These are phyloP conservation scores for chimpanzee (Pan troglodytes) DNA, from an alignment of 2,113 vertebrate genomes.

Conservation along the genomic window DNA sequence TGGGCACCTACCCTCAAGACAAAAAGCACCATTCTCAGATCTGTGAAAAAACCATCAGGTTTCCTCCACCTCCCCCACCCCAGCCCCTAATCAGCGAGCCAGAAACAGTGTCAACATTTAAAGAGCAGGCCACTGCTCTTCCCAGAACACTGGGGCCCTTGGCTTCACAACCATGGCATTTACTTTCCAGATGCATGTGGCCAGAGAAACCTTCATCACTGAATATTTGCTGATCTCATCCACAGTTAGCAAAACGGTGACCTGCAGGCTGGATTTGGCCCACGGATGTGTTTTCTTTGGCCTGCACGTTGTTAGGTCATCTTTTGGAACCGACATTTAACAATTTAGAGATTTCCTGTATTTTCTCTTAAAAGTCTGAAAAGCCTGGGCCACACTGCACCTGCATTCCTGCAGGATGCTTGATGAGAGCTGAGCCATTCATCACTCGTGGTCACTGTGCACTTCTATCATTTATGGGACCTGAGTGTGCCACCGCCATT, in stretches of 20 bases:
- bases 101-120: background rate
- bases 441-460: background rate
- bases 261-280: background rate
- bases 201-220: background rate
- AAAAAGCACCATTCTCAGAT: background rate
- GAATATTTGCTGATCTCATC: background rate
- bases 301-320: background rate
- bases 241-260: background rate
- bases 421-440: background rate
- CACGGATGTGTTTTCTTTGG: conserved; percentile 52
- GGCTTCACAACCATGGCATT: background rate
- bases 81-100: background rate
- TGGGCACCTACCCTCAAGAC: background rate
- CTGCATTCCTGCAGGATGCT: background rate
- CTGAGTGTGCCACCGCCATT: background rate
- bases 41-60: background rate
- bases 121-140: background rate
- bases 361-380: conserved; percentile 38
- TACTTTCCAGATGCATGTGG: background rate
- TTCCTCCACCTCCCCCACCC: background rate
- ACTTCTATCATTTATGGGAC: background rate
- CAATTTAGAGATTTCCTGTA: conserved; percentile 59
- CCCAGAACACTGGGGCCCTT: background rate
- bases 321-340: conserved; percentile 43
- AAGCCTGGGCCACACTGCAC: background rate